Evolutionary conservation across 1,140 invertebrate species (phyloP).

Genomic region (Piezodorus guildinii): DNA sequence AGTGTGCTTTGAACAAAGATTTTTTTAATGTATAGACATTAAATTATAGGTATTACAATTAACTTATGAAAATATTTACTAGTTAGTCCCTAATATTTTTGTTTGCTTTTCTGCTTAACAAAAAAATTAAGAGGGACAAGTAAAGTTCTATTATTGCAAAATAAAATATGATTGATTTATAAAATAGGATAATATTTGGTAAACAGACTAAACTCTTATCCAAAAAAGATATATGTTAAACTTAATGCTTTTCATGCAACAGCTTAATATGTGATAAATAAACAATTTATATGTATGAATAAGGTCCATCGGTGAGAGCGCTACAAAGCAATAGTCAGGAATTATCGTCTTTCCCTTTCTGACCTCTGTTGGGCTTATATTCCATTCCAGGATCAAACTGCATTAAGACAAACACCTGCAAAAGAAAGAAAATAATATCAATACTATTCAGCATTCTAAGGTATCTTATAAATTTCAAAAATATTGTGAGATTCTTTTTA

Average conservation of each 20-base stretch:
- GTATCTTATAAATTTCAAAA: too few relatives aligned
- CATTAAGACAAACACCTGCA: constrained; percentile 87
- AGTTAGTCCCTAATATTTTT: too few relatives aligned
- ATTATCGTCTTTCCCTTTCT: constrained; percentile 69
- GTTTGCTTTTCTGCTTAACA: too few relatives aligned
- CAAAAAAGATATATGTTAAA: too few relatives aligned
- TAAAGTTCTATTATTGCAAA: neutral
- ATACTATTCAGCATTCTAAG: too few relatives aligned
- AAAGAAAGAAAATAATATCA: neutral
- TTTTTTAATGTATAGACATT: too few relatives aligned
- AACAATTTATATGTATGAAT: constrained; percentile 51
- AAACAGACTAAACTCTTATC: neutral
- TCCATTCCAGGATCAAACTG: constrained; percentile 93
- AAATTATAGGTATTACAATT: too few relatives aligned
- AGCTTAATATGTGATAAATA: too few relatives aligned
- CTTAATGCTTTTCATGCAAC: too few relatives aligned
- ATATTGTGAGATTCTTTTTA: too few relatives aligned
- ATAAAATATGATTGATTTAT: neutral
- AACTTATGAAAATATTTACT: too few relatives aligned
- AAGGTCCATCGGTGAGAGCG: constrained; percentile 88
- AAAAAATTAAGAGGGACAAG: neutral
- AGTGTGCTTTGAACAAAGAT: too few relatives aligned
- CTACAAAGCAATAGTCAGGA: constrained; percentile 98
- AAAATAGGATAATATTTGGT: neutral
- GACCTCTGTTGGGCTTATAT: constrained; percentile 68